Evolutionary conservation across 2,113 vertebrate species (phyloP).

Genomic region (Perca flavescens): DNA sequence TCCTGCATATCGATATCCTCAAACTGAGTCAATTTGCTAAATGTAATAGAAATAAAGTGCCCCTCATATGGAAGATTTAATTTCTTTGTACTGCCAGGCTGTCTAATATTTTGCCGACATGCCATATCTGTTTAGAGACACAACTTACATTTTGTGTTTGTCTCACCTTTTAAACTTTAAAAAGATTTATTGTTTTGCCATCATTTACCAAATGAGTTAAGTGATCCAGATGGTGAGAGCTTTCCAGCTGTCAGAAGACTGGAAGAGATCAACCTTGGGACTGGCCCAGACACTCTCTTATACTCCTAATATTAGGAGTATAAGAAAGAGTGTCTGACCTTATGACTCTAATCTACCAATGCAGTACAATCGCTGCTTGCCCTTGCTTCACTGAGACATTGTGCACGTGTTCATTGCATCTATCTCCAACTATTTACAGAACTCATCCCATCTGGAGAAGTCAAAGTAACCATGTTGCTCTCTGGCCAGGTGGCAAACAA

Average conservation of each 20-base stretch:
- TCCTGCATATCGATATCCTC: slow-evolving; percentile 51
- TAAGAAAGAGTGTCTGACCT: not conserved
- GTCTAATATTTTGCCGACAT: slow-evolving; percentile 46
- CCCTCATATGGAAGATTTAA: slow-evolving; percentile 39
- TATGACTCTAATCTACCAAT: slow-evolving; percentile 33
- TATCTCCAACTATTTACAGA: slow-evolving; percentile 45
- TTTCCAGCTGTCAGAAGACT: slow-evolving; percentile 22
- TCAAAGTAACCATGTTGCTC: slow-evolving; percentile 46
- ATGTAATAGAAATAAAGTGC: slow-evolving; percentile 46
- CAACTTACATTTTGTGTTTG: slow-evolving; percentile 18
- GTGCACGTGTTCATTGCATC: slow-evolving; percentile 38
- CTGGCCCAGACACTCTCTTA: not conserved
- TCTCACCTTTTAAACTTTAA: slow-evolving; percentile 28
- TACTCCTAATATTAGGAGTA: no score
- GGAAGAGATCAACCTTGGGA: not conserved
- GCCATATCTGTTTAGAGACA: slow-evolving; percentile 30
- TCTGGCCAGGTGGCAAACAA: slow-evolving; percentile 48
- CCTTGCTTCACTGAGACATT: slow-evolving; percentile 29
- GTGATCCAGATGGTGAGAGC: slow-evolving; percentile 16
- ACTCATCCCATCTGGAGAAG: slow-evolving; percentile 53
- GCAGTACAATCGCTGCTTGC: slow-evolving; percentile 17
- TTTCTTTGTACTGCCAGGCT: slow-evolving; percentile 48
- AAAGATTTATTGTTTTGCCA: slow-evolving; percentile 2
- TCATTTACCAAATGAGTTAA: slow-evolving; percentile 8
- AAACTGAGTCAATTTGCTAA: slow-evolving; percentile 50